Evolutionary conservation across 2,797 vertebrate genomes (phyloP).

Genomic region (Sebastes reedi): DNA sequence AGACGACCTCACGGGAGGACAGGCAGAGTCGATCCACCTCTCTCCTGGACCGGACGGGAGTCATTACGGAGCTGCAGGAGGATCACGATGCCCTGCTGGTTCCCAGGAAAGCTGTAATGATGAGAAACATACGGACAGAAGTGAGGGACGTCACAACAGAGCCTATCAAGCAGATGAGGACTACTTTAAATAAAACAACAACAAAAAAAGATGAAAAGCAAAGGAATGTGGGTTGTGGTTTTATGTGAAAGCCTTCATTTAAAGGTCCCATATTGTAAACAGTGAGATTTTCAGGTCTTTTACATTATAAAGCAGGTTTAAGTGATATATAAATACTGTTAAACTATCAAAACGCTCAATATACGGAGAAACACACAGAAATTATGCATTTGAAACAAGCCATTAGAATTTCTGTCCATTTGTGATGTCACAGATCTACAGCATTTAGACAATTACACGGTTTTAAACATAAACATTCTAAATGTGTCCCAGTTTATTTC

Average conservation of each 20-base stretch:
- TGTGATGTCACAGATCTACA: too few species aligned
- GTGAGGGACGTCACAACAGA: slow-evolving; percentile 50
- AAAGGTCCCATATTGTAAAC: too few species aligned
- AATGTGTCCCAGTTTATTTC: too few species aligned
- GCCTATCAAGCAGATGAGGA: slow-evolving; percentile 53
- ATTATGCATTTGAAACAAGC: too few species aligned
- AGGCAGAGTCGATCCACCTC: slow-evolving; percentile 56
- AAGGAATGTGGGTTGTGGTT: not conserved
- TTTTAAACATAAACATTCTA: too few species aligned
- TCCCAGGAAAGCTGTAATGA: not conserved
- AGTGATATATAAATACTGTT: too few species aligned
- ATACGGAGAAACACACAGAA: too few species aligned
- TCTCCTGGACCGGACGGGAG: not conserved
- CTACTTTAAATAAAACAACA: not conserved
- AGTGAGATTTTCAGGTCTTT: too few species aligned
- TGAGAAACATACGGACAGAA: not conserved
- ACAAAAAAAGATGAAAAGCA: not conserved
- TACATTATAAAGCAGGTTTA: too few species aligned
- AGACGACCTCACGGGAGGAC: not conserved
- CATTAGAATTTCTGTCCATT: too few species aligned
- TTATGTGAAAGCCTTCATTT: not conserved
- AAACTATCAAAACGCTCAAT: too few species aligned
- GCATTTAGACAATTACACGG: too few species aligned
- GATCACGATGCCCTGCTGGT: not conserved
- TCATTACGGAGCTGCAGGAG: slow-evolving; percentile 69